Conservation (phyloP, 2,888 invertebrate species). For the Chesias legatella region DNA sequence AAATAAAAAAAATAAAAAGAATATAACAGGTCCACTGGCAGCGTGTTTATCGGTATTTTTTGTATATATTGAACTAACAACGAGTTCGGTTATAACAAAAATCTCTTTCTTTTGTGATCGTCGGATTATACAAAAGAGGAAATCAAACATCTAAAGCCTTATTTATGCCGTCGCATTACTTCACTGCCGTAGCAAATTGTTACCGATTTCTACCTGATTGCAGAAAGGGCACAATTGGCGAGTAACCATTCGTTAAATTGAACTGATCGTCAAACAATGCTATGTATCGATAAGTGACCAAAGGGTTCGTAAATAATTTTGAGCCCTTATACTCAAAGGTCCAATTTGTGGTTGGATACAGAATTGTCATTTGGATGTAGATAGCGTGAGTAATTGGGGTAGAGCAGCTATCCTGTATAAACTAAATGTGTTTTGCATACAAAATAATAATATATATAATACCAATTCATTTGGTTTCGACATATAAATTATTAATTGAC, state of each 20-base stretch:
- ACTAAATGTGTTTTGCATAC: constrained; percentile 15
- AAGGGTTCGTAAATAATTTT: constrained; percentile 25
- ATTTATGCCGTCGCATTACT: too few relatives aligned
- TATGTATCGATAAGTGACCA: constrained; percentile 25
- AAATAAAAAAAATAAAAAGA: too few relatives aligned
- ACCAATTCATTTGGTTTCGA: constrained; percentile 14
- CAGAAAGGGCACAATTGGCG: too few relatives aligned
- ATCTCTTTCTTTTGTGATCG: too few relatives aligned
- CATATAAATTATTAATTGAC: constrained; percentile 18
- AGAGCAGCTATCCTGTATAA: constrained; percentile 14
- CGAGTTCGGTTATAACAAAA: too few relatives aligned
- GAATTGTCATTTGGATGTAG: constrained; percentile 26
- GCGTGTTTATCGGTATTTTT: too few relatives aligned
- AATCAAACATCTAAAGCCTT: too few relatives aligned
- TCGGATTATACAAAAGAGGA: too few relatives aligned
- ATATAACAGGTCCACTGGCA: too few relatives aligned
- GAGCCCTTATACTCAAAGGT: constrained; percentile 24
- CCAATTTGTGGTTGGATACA: constrained; percentile 21
- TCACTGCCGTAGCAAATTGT: neutral
- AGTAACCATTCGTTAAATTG: neutral
- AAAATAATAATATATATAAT: too few relatives aligned
- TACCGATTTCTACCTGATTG: constrained; percentile 6
- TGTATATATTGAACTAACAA: too few relatives aligned
- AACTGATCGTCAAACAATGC: constrained; percentile 3
- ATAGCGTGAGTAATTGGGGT: constrained; percentile 26